Percentiles rank a stretch among this genome's conserved stretches.
Conservation (phyloP, 2,888 invertebrate species). For the Nephrotoma flavescens region DNA sequence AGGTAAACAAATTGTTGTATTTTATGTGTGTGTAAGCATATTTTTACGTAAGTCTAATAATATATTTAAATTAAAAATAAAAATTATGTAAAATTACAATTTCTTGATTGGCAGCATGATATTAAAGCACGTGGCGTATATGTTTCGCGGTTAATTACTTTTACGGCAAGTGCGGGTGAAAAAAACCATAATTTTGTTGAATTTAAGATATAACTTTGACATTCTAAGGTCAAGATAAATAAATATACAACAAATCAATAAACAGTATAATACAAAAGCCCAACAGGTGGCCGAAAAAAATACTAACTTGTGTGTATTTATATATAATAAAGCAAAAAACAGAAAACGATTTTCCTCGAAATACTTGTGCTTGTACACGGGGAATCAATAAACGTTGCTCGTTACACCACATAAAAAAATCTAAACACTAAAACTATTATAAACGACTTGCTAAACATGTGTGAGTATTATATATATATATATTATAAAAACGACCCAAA, state of each 20-base stretch:
- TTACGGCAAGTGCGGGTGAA: neutral
- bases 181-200: neutral
- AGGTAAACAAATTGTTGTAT: neutral
- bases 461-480: neutral
- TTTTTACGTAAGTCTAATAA: neutral
- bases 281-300: neutral
- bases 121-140: neutral
- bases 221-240: neutral
- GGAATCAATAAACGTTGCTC: neutral
- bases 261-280: neutral
- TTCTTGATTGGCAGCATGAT: neutral
- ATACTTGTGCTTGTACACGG: neutral
- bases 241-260: neutral
- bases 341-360: neutral
- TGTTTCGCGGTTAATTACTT: neutral
- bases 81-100: neutral
- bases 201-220: neutral
- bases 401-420: neutral
- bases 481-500: neutral
- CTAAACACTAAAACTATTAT: neutral
- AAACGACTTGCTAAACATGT: neutral
- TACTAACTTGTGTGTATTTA: neutral
- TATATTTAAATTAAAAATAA: neutral
- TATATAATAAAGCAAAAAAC: neutral
- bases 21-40: neutral